These are phyloP conservation scores for Actinemys pallida DNA, from an alignment of 2,113 vertebrate species.

Conservation along the genomic window DNA sequence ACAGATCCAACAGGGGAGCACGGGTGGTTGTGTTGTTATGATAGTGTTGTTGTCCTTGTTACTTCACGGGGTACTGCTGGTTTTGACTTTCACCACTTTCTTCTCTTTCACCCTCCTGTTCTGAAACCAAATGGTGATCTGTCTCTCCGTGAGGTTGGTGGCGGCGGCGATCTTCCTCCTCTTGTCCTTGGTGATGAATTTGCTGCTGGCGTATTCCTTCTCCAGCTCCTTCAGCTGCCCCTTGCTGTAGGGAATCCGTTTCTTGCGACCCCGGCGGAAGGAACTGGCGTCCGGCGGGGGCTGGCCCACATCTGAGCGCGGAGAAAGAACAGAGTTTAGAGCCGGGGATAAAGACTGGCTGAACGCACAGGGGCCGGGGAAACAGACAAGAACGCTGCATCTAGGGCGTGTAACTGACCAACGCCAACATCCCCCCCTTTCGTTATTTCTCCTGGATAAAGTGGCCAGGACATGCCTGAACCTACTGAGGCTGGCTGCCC, in stretches of 20 bases:
- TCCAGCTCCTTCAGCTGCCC: slow-evolving; percentile 94
- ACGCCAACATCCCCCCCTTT: not conserved
- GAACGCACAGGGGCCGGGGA: not conserved
- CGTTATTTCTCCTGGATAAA: not conserved
- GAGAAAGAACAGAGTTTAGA: not conserved
- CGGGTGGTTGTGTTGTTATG: not conserved
- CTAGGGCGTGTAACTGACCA: not conserved
- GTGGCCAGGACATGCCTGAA: not conserved
- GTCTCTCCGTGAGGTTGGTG: slow-evolving; percentile 92
- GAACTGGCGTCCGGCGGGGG: slow-evolving; percentile 87
- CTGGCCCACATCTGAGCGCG: slow-evolving; percentile 79
- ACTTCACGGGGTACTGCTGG: slow-evolving; percentile 76
- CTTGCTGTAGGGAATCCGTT: slow-evolving; percentile 94
- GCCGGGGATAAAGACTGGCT: not conserved
- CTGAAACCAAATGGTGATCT: slow-evolving; percentile 99
- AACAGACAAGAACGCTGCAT: not conserved
- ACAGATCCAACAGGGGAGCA: not conserved
- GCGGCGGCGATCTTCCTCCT: slow-evolving; percentile 91
- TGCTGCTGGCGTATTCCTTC: slow-evolving; percentile 92
- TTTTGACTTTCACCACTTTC: slow-evolving; percentile 95
- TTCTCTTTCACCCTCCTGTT: slow-evolving; percentile 96
- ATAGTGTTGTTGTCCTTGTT: not conserved
- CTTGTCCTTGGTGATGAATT: slow-evolving; percentile 98
- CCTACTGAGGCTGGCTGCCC: not conserved
- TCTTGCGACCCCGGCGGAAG: slow-evolving; percentile 93